These are phyloP conservation scores for Anastrepha obliqua DNA, from an alignment of 1,140 invertebrate genomes.

Conservation along the genomic window DNA sequence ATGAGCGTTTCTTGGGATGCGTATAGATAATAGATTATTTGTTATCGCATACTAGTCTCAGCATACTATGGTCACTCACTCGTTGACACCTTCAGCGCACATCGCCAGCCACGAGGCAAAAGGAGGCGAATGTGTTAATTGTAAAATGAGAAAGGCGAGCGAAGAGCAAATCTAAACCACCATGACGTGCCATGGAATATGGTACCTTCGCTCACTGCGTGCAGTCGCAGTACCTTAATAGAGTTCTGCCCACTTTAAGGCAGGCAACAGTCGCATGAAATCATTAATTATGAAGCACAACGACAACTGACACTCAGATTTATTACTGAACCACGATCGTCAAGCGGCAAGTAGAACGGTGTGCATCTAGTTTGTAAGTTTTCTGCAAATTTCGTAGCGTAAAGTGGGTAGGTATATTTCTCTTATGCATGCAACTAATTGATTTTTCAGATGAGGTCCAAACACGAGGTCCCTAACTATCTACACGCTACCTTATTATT, in stretches of 20 bases:
- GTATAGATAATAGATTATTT: too few relatives aligned
- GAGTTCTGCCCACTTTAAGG: background rate
- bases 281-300: background rate
- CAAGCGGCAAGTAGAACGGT: background rate
- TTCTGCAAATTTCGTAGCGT: background rate
- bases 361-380: background rate
- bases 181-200: background rate
- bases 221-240: background rate
- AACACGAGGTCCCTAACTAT: too few relatives aligned
- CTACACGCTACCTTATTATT: too few relatives aligned
- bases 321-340: background rate
- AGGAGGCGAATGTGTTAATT: constrained; percentile 51
- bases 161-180: background rate
- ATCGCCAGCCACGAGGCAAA: constrained; percentile 38
- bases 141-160: background rate
- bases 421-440: too few relatives aligned
- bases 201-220: background rate
- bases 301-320: background rate
- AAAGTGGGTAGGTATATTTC: too few relatives aligned
- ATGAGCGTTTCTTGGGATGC: too few relatives aligned
- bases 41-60: too few relatives aligned
- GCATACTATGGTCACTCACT: too few relatives aligned
- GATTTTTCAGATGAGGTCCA: too few relatives aligned
- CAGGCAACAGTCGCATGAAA: background rate
- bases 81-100: background rate